phyloP scores from a whole-genome alignment of 2,888 invertebrate species.

The Hymenopus coronatus region DNA sequence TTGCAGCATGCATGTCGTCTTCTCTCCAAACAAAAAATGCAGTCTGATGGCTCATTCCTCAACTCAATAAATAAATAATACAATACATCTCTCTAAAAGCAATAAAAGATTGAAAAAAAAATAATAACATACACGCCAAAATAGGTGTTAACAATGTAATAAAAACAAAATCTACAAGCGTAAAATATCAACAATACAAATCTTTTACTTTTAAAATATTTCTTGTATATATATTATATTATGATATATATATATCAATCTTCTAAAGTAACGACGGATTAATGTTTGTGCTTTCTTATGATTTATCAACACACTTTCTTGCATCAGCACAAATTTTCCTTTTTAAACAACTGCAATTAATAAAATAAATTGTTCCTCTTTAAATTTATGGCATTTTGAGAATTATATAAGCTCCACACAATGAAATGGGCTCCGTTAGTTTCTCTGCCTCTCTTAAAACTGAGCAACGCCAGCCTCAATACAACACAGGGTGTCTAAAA shows the following conservation, averaged over 20 bases:
- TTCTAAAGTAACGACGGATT: conserved; percentile 10
- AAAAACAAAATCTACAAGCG: conserved; percentile 25
- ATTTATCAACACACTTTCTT: neutral
- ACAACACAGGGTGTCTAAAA: neutral
- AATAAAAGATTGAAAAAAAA: neutral
- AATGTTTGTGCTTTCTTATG: neutral
- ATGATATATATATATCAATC: conserved; percentile 1
- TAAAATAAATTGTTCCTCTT: neutral
- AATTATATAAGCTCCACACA: neutral
- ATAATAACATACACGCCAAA: conserved; percentile 11
- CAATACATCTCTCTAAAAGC: neutral
- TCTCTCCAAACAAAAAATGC: neutral
- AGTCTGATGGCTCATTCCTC: neutral
- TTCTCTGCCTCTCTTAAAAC: neutral
- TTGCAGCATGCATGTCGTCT: neutral
- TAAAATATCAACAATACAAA: conserved; percentile 27
- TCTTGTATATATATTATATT: neutral
- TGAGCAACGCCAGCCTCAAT: neutral
- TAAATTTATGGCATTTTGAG: neutral
- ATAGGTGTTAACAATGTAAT: conserved; percentile 26
- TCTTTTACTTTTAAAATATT: conserved; percentile 15
- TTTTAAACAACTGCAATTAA: neutral
- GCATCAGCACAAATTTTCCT: neutral
- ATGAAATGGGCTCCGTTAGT: neutral
- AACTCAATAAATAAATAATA: conserved; percentile 16